Conservation (phyloP, 2,797 vertebrate genomes). For the Onychomys torridus region DNA sequence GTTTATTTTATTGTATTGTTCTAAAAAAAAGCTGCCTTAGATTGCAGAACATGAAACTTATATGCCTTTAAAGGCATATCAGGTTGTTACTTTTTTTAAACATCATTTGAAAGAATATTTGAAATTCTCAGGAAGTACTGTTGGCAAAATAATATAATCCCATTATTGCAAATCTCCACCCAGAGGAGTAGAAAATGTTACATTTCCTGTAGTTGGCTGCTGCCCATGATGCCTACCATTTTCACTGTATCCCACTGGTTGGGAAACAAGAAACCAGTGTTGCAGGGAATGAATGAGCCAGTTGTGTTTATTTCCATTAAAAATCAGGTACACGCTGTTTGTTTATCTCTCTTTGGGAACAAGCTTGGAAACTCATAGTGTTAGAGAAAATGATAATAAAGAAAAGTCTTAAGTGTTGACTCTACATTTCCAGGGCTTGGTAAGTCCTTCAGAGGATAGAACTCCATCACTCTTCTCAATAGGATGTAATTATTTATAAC, state of each 20-base stretch:
- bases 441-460: slow-evolving; percentile 85
- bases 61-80: neutral
- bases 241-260: slow-evolving; percentile 50
- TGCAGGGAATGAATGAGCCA: slow-evolving; percentile 62
- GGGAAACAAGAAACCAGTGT: slow-evolving; percentile 56
- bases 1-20: neutral
- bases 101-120: slow-evolving; percentile 32
- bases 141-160: slow-evolving; percentile 30
- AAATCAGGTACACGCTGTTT: slow-evolving; percentile 78
- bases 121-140: neutral
- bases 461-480: slow-evolving; percentile 86
- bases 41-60: neutral
- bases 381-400: slow-evolving; percentile 82
- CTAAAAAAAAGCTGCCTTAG: neutral
- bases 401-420: slow-evolving; percentile 81
- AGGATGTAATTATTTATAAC: slow-evolving; percentile 85
- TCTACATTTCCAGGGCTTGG: slow-evolving; percentile 83
- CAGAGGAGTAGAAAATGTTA: slow-evolving; percentile 32
- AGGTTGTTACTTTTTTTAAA: neutral
- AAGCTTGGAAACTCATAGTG: slow-evolving; percentile 81
- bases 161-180: neutral
- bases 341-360: slow-evolving; percentile 84
- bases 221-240: neutral
- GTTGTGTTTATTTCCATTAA: slow-evolving; percentile 79
- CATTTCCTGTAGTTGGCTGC: slow-evolving; percentile 37